phyloP scores from a whole-genome alignment of 1,140 invertebrate species.

The Polyergus mexicanus region DNA sequence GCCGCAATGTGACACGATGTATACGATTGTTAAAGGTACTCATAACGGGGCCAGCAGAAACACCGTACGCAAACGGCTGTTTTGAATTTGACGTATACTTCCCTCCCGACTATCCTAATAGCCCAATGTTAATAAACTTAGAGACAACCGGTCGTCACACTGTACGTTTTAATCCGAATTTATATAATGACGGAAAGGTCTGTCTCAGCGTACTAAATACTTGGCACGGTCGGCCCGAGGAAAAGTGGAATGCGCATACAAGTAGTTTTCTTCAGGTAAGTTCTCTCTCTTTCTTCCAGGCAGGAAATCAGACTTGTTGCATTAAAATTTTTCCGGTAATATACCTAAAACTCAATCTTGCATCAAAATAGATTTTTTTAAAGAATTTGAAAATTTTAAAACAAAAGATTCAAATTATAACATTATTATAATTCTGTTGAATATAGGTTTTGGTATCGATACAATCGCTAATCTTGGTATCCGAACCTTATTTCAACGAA shows the following conservation, averaged over 20 bases:
- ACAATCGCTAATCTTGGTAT: constrained; percentile 97
- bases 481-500: constrained; percentile 99
- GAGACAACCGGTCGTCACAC: constrained; percentile 97
- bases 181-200: constrained; percentile 99
- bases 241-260: constrained; percentile 99
- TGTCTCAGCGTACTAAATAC: constrained; percentile 98
- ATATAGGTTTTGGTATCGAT: constrained; percentile 96
- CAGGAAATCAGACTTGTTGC: background rate
- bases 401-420: background rate
- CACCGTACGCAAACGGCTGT: constrained; percentile 96
- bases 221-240: constrained; percentile 99
- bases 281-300: too few species aligned
- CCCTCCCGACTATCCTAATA: constrained; percentile 94
- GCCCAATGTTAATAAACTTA: constrained; percentile 95
- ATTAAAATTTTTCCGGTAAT: too few species aligned
- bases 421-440: constrained; percentile 33
- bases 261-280: constrained; percentile 97
- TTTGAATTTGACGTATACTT: constrained; percentile 97
- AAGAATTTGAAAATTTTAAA: constrained; percentile 1
- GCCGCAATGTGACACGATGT: constrained; percentile 10
- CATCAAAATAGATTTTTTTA: constrained; percentile 7
- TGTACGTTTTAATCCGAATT: constrained; percentile 98
- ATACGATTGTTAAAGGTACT: constrained; percentile 89
- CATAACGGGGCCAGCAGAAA: constrained; percentile 96
- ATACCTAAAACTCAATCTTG: background rate